Evolutionary conservation across 2,888 invertebrate species (phyloP), one percentile per base, ranked within the genome.

Genomic region (Lacanobia wlatinum): DNA sequence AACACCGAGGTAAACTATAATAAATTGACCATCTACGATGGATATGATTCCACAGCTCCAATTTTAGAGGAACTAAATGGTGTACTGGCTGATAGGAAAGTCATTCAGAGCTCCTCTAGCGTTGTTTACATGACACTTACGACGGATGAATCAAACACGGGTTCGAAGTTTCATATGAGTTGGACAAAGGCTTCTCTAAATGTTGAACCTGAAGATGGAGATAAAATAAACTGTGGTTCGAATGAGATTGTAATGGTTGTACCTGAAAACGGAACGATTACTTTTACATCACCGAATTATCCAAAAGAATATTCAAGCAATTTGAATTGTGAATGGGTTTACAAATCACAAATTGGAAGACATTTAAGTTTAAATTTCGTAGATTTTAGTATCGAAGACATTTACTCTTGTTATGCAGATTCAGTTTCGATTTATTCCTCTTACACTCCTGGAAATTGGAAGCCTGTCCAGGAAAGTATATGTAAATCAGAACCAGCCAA

Each of bases 251-350:
- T 89, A 76, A 48, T 87, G 1, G 67, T 96, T 67, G 2, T 34
- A 34, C 34, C 34, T 34, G 91, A 90, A 8, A 76, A 74, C 46
- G 64, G 70, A 14, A 69, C 53, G 1, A 69, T 79, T 7, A 88
- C 87, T 5, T 91, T 98, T 16, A 93, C 90, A 1, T 98, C 98
- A 7, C 98, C 99, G 0, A 98, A 98, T 64, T 99, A 97, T 93
- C 98, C 98, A 0, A 18, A 94, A 62, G 96, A 97, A 1, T 99
- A 99, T 89, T 95, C 84, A 0, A 71, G 91, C 21, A 94, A 97
- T 86, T 90, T 98, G 55, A 93, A 97, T 62, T 99, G 99, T 89
- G 96, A 96, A 72, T 99, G 99, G 99, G 94, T 96, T 1, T 96
- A 98, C 69, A 95, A 97, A 71, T 95, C 98, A 0, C 90, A 87